Evolutionary conservation across 2,797 vertebrate species (phyloP), one percentile per base, ranked within the genome.

Genomic region (Toxotes lorentzi): DNA sequence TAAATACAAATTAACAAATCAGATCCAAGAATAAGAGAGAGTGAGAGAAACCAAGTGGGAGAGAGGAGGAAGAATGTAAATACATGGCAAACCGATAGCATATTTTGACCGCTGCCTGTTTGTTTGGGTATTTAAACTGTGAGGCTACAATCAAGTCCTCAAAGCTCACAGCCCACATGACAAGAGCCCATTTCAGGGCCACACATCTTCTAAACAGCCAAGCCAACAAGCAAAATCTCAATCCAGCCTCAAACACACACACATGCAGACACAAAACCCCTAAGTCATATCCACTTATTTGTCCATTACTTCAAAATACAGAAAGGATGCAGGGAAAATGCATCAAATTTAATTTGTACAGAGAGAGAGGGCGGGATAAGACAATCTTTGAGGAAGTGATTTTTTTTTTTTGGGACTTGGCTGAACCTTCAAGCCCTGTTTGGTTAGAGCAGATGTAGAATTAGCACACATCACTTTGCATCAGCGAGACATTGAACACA

Each of bases 81-180:
- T 90, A 93, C 53, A 50, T 47, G 59, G 88, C 84, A 90, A 92
- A 94, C 86, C 84, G 76, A 90, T 83, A 84, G 88, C 85, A 87
- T 82, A 91, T 91, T 93, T 90, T 84, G 75, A 79, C 88, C 69
- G 24, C 87, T 79, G 88, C 80, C 79, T 93, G 90, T 95, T 95
- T 95, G 94, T 95, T 95, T 94, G 90, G 89, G 83, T 95, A 94
- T 95, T 95, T 95, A 94, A 88, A 89, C 74, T 83, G 78, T 30
- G 59, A 91, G 78, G 86, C 90, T 88, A 77, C 85, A 89, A 91
- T 92, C 92, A 87, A 93, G 87, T 89, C 79, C 88, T 93, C 88
- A 90, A 73, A 78, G 58, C 84, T 77, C 82, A n/a, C 48, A 78
- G 71, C 78, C 79, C 84, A 79, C 85, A 91, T 88, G 90, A 92